phyloP scores from a whole-genome alignment of 2,113 vertebrate genomes.

The Megaceryle torquata region DNA sequence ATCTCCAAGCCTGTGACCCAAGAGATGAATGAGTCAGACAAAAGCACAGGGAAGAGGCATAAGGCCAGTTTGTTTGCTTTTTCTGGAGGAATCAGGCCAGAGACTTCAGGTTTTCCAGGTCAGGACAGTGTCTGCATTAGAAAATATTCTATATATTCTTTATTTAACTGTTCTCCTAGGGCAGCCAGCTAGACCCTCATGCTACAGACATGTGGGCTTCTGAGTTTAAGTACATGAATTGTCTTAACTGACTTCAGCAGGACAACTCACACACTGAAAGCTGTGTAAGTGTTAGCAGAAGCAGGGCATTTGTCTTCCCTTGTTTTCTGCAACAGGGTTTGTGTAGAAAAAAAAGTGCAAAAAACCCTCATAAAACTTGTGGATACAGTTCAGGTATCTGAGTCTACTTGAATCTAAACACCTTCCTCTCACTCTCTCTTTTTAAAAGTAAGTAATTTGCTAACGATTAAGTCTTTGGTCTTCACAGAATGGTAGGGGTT shows the following conservation, averaged over 20 bases:
- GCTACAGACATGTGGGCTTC: neutral
- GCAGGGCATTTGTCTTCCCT: neutral
- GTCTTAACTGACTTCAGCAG: slow-evolving; percentile 12
- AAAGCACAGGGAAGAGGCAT: neutral
- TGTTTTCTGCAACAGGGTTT: neutral
- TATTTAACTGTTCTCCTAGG: neutral
- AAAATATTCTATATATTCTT: neutral
- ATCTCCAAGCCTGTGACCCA: neutral
- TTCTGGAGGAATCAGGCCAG: neutral
- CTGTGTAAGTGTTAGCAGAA: neutral
- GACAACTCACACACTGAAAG: neutral
- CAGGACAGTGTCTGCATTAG: neutral
- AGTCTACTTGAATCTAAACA: neutral
- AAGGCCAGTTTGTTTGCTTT: neutral
- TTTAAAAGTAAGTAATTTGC: neutral
- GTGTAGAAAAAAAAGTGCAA: neutral
- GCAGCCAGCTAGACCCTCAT: neutral
- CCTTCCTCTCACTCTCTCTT: neutral
- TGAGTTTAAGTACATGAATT: neutral
- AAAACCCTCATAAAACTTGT: neutral
- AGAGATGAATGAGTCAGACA: neutral
- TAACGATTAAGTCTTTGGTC: neutral
- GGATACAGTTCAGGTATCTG: neutral
- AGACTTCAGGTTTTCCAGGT: neutral
- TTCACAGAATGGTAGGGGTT: too few relatives aligned